Evolutionary conservation across 64 coral and sea anemone genomes (phyloP).

Genomic region (Porites lutea): DNA sequence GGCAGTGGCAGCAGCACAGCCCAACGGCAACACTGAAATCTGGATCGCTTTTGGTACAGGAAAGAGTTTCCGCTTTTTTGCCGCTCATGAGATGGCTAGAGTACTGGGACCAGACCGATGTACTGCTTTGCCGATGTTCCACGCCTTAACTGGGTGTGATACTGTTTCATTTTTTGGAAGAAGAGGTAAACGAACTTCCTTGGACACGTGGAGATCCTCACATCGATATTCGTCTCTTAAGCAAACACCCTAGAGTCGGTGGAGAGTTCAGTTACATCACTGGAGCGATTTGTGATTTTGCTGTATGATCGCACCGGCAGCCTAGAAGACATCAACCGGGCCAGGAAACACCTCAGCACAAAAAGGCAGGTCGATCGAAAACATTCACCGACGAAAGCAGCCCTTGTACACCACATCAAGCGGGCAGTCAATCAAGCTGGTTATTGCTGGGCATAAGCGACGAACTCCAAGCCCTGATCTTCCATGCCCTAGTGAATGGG

Average conservation of each 20-base stretch:
- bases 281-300: too few relatives aligned
- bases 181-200: background rate
- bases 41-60: constrained; percentile 17
- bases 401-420: too few relatives aligned
- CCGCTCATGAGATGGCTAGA: background rate
- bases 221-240: constrained; percentile 11
- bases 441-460: too few relatives aligned
- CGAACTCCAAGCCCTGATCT: too few relatives aligned
- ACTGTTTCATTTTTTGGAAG: background rate
- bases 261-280: constrained; percentile 38
- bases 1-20: constrained; percentile 15
- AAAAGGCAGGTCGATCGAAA: too few relatives aligned
- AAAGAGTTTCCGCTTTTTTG: background rate
- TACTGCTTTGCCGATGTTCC: constrained; percentile 31
- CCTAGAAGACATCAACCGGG: too few relatives aligned
- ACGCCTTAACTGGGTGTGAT: constrained; percentile 26
- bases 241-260: constrained; percentile 3
- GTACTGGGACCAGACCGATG: too few relatives aligned
- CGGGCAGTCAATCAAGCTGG: constrained; percentile 27
- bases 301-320: too few relatives aligned
- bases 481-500: too few relatives aligned
- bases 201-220: constrained; percentile 12
- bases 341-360: constrained; percentile 48
- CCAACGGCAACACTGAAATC: constrained; percentile 10
- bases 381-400: too few relatives aligned